Evolutionary conservation across 2,888 invertebrate genomes (phyloP).

Genomic region (Drosophila peninsularis): DNA sequence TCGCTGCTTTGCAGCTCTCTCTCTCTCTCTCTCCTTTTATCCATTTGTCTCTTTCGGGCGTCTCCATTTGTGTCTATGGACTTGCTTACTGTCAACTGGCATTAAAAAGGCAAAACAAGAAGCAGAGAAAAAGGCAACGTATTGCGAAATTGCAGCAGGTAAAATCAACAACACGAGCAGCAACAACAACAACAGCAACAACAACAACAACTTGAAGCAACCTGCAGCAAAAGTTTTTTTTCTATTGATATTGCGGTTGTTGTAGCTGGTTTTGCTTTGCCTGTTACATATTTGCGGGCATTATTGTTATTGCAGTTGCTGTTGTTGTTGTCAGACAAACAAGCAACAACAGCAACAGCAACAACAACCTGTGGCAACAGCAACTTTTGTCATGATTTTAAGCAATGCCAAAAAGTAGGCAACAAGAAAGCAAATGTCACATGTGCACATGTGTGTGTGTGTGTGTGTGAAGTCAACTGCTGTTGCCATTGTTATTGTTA

Average conservation of each 20-base stretch:
- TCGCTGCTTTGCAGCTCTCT: neutral
- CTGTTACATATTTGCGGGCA: conserved; percentile 37
- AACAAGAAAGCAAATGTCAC: conserved; percentile 47
- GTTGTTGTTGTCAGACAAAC: conserved; percentile 21
- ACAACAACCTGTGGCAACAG: conserved; percentile 52
- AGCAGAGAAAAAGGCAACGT: conserved; percentile 6
- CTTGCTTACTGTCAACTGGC: conserved; percentile 28
- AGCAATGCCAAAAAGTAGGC: conserved; percentile 54
- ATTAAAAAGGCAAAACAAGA: conserved; percentile 23
- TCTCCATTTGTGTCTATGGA: conserved; percentile 18
- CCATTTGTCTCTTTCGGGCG: neutral
- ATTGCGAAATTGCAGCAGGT: conserved; percentile 37
- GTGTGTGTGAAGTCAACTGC: conserved; percentile 43
- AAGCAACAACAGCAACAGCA: conserved; percentile 42
- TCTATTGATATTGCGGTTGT: conserved; percentile 47
- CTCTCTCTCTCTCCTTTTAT: neutral
- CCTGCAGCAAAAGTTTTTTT: conserved; percentile 23
- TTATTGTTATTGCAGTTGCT: conserved; percentile 47
- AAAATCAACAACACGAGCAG: conserved; percentile 12
- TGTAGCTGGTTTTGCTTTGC: conserved; percentile 21
- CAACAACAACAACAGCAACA: neutral
- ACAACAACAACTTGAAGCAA: conserved; percentile 5
- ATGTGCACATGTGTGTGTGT: conserved; percentile 12
- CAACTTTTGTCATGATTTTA: conserved; percentile 56
- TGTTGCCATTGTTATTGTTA: conserved; percentile 39